phyloP scores from a whole-genome alignment of 2,797 vertebrate species.

The Liasis olivaceus region DNA sequence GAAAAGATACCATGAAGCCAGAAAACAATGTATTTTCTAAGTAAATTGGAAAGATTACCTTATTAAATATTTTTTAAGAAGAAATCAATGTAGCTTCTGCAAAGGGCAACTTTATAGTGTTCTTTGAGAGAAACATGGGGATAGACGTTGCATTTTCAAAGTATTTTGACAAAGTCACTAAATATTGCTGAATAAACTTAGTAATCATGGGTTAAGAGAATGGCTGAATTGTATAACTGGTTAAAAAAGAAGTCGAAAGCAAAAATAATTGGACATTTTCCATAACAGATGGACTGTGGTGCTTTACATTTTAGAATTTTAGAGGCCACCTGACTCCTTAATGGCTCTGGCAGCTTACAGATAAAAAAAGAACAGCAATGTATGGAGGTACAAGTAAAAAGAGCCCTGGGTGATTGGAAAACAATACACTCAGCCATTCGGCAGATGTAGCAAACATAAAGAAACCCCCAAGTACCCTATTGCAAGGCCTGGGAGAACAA shows the following conservation, averaged over 20 bases:
- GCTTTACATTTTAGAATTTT: too few relatives aligned
- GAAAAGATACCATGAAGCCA: not conserved
- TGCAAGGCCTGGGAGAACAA: too few relatives aligned
- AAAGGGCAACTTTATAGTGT: not conserved
- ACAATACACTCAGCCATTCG: too few relatives aligned
- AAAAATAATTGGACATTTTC: not conserved
- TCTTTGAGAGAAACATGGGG: not conserved
- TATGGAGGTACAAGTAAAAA: too few relatives aligned
- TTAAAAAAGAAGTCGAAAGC: not conserved
- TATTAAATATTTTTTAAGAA: not conserved
- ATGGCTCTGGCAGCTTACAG: too few relatives aligned
- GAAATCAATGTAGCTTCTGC: not conserved
- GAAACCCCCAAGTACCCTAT: too few relatives aligned
- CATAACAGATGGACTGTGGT: not conserved
- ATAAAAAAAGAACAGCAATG: too few relatives aligned
- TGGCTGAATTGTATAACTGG: not conserved
- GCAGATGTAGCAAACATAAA: too few relatives aligned
- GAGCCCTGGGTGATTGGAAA: too few relatives aligned
- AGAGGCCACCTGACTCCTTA: too few relatives aligned
- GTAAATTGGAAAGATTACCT: not conserved
- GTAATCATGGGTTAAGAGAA: not conserved
- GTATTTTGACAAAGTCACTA: not conserved
- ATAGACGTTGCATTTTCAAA: not conserved
- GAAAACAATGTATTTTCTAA: not conserved
- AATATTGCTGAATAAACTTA: not conserved